Conservation (phyloP, 2,888 invertebrate genomes). For the Agrochola litura region DNA sequence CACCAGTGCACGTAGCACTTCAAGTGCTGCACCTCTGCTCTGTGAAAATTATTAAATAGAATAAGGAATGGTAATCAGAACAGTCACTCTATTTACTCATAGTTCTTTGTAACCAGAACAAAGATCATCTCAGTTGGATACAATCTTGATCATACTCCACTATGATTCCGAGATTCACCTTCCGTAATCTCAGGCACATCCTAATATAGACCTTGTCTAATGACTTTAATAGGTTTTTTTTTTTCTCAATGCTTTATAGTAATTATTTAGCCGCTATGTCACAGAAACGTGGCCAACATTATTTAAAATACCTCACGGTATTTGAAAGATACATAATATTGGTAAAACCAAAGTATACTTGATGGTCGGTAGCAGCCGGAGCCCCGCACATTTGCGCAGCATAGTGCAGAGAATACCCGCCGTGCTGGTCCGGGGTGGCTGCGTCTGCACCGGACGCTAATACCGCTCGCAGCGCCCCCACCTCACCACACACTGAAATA, state of each 20-base stretch:
- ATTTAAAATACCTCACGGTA: not conserved
- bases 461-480: slow-evolving; percentile 96
- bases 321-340: not conserved
- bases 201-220: not conserved
- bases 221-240: not conserved
- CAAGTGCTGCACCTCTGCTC: slow-evolving; percentile 92
- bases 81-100: not conserved
- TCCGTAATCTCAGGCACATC: not conserved
- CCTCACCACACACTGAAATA: slow-evolving; percentile 96
- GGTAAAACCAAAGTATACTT: slow-evolving; percentile 71
- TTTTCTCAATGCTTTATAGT: not conserved
- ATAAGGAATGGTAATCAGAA: not conserved
- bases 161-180: not conserved
- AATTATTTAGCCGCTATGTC: not conserved
- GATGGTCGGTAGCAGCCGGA: slow-evolving; percentile 91
- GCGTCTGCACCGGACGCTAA: slow-evolving; percentile 96
- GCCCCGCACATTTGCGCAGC: slow-evolving; percentile 99
- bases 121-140: not conserved
- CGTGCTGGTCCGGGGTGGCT: slow-evolving; percentile 97
- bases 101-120: no score
- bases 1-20: slow-evolving; percentile 95
- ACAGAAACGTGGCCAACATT: not conserved
- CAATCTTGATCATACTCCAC: not conserved
- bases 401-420: slow-evolving; percentile 98
- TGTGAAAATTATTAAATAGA: slow-evolving; percentile 52